A percentile compares a stretch with the other conserved stretches of the same genome.
phyloP scores from a whole-genome alignment of 2,888 invertebrate species.

The Agrochola circellaris region DNA sequence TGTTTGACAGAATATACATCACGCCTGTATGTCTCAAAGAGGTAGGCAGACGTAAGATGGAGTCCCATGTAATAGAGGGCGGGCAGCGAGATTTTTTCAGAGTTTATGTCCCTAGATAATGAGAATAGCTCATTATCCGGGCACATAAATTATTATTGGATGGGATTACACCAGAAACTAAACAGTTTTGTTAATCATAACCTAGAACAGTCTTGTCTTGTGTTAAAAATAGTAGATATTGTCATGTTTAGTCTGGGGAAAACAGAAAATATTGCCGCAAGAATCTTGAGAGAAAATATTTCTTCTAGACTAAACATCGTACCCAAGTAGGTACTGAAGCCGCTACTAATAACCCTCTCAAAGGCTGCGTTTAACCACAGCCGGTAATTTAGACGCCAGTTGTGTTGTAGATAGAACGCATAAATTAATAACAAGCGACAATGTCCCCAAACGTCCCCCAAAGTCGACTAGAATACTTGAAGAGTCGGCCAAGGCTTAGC shows the following conservation, averaged over 20 bases:
- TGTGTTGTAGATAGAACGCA: slow-evolving; percentile 26
- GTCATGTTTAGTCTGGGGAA: background rate
- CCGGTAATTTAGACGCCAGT: slow-evolving; percentile 12
- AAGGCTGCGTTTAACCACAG: background rate
- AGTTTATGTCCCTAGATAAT: too few relatives aligned
- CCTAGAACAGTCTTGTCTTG: background rate
- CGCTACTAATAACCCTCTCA: background rate
- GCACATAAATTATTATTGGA: too few relatives aligned
- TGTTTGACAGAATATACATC: slow-evolving; percentile 1
- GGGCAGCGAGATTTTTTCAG: too few relatives aligned
- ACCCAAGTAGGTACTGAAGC: background rate
- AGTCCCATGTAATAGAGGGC: background rate
- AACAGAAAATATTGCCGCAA: background rate
- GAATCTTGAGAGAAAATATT: background rate
- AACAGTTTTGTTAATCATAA: background rate
- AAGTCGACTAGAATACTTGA: slow-evolving; percentile 19
- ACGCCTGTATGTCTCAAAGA: background rate
- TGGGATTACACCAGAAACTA: background rate
- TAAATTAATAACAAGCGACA: slow-evolving; percentile 40
- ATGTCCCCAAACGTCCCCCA: background rate
- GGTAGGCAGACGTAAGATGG: too few relatives aligned
- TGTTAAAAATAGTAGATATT: background rate
- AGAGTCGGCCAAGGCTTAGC: background rate
- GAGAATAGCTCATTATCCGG: too few relatives aligned
- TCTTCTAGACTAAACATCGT: background rate